Evolutionary conservation across 1,140 invertebrate species (phyloP), one percentile per base, ranked within the genome.

Genomic region (Anagrus nilaparvatae): DNA sequence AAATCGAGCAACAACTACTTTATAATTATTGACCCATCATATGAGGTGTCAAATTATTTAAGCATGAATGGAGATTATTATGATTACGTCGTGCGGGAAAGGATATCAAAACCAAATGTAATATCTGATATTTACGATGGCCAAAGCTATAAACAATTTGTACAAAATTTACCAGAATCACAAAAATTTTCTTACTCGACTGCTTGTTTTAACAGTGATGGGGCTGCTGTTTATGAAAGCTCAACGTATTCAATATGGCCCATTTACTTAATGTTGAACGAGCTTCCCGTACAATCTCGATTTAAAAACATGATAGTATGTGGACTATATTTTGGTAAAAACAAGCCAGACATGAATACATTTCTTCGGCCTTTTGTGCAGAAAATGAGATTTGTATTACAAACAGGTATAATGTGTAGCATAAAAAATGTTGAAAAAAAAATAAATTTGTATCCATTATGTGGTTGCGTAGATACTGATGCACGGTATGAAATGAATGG

Each of bases 271-370:
- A 27, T 39, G 10, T 12, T 44, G 12, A 50, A 47, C 35, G 48
- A 50, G 40, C n/a, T 50, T 19, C 48, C 44, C 17, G 23, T 46
- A 8, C 13, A 44, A 4, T 16, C 29, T 9, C 21, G 41, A 10
- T 18, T 28, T 8, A 16, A 24, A 9, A 12, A 33, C 1, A 13
- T 17, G 4, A 43, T 50, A 13, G 8, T 44, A 5, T 42, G 24
- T 33, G 43, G 42, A 12, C 29, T 51, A 21, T 50, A 41, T 44
- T 43, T 42, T 34, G 44, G 44, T 0, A 34, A 47, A 23, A 20
- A 37, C 12, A 50, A 51, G 29, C 44, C 49, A 3, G 13, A 46
- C 37, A 46, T 51, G 49, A 27, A 42, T 19, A 17, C 33, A 13
- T 47, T 44, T 40, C 28, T 42, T 2, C 7, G n/a, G 9, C 29